phyloP scores from a whole-genome alignment of 2,888 invertebrate species.

The Lepidocyrtoides sp. region DNA sequence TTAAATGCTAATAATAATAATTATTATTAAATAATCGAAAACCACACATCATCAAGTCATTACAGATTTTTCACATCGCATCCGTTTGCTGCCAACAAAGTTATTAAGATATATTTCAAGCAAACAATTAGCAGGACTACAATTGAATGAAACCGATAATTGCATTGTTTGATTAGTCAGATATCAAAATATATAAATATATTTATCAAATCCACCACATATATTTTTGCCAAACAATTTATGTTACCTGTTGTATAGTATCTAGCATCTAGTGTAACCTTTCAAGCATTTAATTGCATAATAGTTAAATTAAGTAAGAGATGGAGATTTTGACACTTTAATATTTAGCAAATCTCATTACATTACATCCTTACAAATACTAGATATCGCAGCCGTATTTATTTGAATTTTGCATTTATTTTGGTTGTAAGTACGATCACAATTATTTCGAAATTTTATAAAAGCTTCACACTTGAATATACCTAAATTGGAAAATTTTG shows the following conservation, averaged over 20 bases:
- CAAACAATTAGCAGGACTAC: background rate
- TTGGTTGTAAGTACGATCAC: too few relatives aligned
- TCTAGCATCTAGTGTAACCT: background rate
- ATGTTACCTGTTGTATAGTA: background rate
- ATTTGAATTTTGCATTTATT: too few relatives aligned
- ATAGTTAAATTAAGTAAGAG: background rate
- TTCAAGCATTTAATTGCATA: background rate
- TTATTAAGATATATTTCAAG: slow-evolving; percentile 17
- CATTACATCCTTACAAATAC: too few relatives aligned
- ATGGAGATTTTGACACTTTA: too few relatives aligned
- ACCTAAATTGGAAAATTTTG: too few relatives aligned
- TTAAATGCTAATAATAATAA: too few relatives aligned
- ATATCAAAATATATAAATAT: too few relatives aligned
- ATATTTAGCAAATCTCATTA: too few relatives aligned
- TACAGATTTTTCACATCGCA: background rate
- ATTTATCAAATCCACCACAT: slow-evolving; percentile 20
- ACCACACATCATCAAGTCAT: slow-evolving; percentile 22
- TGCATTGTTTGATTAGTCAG: background rate
- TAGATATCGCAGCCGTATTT: too few relatives aligned
- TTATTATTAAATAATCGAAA: background rate
- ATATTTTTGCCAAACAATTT: slow-evolving; percentile 18
- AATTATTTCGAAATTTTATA: too few relatives aligned
- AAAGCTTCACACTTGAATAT: too few relatives aligned
- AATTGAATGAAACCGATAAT: background rate
- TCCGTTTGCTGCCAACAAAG: slow-evolving; percentile 44